These are phyloP conservation scores for Benthosema pterotum DNA, from an alignment of 2,797 vertebrate genomes.

Conservation along the genomic window DNA sequence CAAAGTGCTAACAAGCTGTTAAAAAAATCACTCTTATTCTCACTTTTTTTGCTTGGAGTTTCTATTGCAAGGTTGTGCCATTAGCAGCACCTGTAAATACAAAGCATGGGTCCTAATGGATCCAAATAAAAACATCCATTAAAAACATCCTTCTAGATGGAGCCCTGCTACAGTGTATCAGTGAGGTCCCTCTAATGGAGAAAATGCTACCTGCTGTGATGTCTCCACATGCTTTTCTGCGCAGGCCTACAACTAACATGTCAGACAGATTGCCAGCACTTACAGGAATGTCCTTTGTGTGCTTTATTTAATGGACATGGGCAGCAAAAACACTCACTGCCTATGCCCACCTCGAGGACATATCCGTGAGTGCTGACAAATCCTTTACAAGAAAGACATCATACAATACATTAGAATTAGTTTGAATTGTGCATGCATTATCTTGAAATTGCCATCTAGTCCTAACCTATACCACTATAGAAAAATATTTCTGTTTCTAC, in stretches of 20 bases:
- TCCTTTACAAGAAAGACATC: not conserved
- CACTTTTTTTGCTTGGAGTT: conserved; percentile 32
- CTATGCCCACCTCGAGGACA: no score
- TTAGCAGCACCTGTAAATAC: conserved; percentile 1
- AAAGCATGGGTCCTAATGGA: not conserved
- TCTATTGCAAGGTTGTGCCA: conserved; percentile 14
- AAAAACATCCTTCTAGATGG: no score
- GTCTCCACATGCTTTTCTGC: not conserved
- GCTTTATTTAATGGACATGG: no score
- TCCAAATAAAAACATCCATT: not conserved
- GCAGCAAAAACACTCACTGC: no score
- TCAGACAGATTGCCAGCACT: no score
- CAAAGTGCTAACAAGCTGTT: conserved; percentile 51
- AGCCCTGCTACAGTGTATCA: no score
- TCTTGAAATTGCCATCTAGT: not conserved
- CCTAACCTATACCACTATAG: conserved; percentile 31
- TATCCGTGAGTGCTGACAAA: not conserved
- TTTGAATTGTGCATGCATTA: not conserved
- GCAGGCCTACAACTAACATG: not conserved
- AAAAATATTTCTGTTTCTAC: conserved; percentile 65
- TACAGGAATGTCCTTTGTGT: no score
- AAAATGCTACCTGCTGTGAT: conserved; percentile 1
- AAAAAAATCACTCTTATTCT: conserved; percentile 20
- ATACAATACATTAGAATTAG: not conserved
- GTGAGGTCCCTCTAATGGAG: no score